These are phyloP conservation scores for Sinocyclocheilus rhinocerous DNA, from an alignment of 2,113 vertebrate genomes.

Conservation along the genomic window DNA sequence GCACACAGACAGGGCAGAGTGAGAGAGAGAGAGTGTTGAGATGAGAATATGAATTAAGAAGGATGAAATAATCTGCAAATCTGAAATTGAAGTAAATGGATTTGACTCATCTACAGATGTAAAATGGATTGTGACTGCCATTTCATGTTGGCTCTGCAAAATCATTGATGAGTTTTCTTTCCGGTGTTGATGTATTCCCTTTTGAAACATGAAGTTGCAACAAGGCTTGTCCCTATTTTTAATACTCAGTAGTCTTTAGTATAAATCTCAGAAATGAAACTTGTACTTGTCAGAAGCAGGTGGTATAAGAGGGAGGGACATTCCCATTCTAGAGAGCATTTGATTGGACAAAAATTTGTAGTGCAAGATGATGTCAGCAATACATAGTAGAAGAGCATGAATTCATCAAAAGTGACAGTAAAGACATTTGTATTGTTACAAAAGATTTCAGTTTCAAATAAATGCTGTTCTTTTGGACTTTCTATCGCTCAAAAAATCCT, in stretches of 20 bases:
- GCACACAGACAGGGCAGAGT: background rate
- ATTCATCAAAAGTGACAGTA: too few species aligned
- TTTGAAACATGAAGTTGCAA: background rate
- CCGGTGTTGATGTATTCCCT: background rate
- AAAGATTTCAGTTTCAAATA: too few species aligned
- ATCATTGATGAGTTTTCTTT: background rate
- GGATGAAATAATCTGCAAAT: background rate
- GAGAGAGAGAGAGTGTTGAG: background rate
- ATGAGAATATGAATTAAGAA: background rate
- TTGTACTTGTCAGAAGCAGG: background rate
- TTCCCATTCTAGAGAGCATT: background rate
- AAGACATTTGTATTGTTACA: too few species aligned
- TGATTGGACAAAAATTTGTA: background rate
- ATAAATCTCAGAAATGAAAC: background rate
- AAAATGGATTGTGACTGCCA: background rate
- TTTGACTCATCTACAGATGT: background rate
- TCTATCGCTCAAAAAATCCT: too few species aligned
- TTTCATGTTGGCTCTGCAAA: background rate
- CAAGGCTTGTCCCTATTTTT: background rate
- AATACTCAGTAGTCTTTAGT: background rate
- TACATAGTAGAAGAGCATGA: background rate
- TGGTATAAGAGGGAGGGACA: background rate
- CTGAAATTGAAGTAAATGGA: background rate
- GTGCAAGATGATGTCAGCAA: background rate
- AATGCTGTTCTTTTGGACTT: too few species aligned